Percentiles rank a stretch among this genome's conserved stretches.
phyloP scores from a whole-genome alignment of 2,113 vertebrate species.

The Cynopterus brachyotis region DNA sequence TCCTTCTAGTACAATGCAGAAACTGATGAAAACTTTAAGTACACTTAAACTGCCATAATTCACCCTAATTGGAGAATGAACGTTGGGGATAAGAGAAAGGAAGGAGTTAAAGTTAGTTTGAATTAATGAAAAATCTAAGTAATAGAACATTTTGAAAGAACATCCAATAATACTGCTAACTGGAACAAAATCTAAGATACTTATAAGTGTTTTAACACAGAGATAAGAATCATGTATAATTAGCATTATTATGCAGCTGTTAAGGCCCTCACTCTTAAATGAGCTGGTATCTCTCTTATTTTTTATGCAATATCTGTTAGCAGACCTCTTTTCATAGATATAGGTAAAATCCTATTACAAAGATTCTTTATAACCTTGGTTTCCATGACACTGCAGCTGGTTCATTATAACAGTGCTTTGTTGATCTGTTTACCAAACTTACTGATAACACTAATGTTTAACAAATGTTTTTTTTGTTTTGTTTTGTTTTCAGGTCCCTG shows the following conservation, averaged over 20 bases:
- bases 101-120: not conserved
- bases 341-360: conserved; percentile 41
- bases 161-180: conserved; percentile 27
- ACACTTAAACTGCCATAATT: conserved; percentile 31
- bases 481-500: not conserved
- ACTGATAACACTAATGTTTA: not conserved
- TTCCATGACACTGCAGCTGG: conserved; percentile 12
- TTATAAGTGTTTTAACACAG: conserved; percentile 53
- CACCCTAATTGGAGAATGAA: not conserved
- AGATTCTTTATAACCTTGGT: not conserved
- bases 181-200: conserved; percentile 17
- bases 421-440: conserved; percentile 45
- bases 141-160: conserved; percentile 55
- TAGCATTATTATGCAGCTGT: conserved; percentile 45
- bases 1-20: conserved; percentile 22
- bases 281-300: not conserved
- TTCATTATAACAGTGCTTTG: conserved; percentile 38
- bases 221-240: conserved; percentile 53
- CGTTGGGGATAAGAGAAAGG: not conserved
- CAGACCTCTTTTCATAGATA: not conserved
- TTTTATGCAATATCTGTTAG: not conserved
- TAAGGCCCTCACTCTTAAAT: conserved; percentile 32
- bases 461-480: not conserved
- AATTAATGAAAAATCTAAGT: conserved; percentile 50
- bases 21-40: conserved; percentile 1